Evolutionary conservation across 2,888 invertebrate species (phyloP).

Genomic region (Odontocerum albicorne): DNA sequence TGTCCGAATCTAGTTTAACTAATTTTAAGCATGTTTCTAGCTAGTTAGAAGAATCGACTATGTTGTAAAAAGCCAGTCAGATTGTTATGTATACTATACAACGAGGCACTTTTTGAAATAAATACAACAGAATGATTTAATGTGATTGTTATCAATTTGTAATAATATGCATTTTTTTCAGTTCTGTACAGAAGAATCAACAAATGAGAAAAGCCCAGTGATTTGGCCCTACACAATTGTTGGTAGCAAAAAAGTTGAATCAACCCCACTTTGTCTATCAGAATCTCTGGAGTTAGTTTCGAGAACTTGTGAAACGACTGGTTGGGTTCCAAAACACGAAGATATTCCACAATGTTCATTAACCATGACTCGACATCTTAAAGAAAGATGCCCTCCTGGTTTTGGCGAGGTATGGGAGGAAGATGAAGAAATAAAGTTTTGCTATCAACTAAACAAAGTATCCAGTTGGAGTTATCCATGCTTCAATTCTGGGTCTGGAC

Average conservation of each 20-base stretch:
- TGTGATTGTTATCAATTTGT: no score
- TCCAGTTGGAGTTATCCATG: conserved; percentile 49
- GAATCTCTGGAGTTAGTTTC: conserved; percentile 41
- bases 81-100: no score
- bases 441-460: conserved; percentile 44
- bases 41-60: no score
- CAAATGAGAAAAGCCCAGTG: conserved; percentile 44
- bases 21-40: no score
- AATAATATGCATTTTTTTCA: no score
- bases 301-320: conserved; percentile 42
- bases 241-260: conserved; percentile 43
- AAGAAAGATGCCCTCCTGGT: conserved; percentile 45
- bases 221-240: conserved; percentile 44
- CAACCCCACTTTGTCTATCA: conserved; percentile 46
- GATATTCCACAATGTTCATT: conserved; percentile 44
- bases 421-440: conserved; percentile 42
- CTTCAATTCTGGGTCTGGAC: conserved; percentile 48
- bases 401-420: conserved; percentile 44
- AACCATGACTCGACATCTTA: conserved; percentile 42
- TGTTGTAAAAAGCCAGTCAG: no score
- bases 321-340: conserved; percentile 44
- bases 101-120: no score
- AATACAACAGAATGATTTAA: no score
- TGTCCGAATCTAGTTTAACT: no score
- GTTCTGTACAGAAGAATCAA: conserved; percentile 47